A percentile compares a stretch with the other conserved stretches of the same genome.
Evolutionary conservation across 2,888 invertebrate genomes (phyloP).

Genomic region (Campopleginae sp.): DNA sequence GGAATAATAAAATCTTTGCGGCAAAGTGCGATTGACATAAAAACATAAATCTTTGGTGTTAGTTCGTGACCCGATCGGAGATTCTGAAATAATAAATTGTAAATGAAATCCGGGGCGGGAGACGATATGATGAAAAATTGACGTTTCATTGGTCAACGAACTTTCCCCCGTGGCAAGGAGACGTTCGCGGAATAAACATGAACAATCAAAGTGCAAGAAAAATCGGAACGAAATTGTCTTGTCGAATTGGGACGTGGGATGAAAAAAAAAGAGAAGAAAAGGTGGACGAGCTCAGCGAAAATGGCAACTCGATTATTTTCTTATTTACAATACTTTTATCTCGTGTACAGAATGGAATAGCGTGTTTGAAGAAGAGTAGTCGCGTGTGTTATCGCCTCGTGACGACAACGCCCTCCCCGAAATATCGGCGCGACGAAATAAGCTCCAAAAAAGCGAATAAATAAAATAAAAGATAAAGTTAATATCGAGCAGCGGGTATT

Average conservation of each 20-base stretch:
- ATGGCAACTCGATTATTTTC: background rate
- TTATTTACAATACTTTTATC: constrained; percentile 28
- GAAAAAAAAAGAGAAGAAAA: background rate
- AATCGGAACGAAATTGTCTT: background rate
- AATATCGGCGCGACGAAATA: background rate
- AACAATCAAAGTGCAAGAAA: background rate
- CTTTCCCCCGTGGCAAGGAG: background rate
- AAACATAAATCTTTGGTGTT: background rate
- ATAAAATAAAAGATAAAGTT: background rate
- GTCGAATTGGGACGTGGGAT: background rate
- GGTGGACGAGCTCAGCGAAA: background rate
- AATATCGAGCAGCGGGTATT: constrained; percentile 14
- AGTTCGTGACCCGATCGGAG: background rate
- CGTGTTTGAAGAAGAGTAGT: constrained; percentile 6
- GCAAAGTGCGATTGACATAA: background rate
- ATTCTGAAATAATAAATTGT: background rate
- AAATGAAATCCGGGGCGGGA: background rate
- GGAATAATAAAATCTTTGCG: background rate
- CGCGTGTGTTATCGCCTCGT: constrained; percentile 8
- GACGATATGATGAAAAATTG: background rate
- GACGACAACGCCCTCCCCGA: constrained; percentile 5
- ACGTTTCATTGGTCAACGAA: constrained; percentile 1
- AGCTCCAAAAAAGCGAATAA: background rate
- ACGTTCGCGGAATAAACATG: background rate
- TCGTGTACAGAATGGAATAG: constrained; percentile 26